phyloP scores from a whole-genome alignment of 1,140 invertebrate species.

The Arctopsyche grandis region DNA sequence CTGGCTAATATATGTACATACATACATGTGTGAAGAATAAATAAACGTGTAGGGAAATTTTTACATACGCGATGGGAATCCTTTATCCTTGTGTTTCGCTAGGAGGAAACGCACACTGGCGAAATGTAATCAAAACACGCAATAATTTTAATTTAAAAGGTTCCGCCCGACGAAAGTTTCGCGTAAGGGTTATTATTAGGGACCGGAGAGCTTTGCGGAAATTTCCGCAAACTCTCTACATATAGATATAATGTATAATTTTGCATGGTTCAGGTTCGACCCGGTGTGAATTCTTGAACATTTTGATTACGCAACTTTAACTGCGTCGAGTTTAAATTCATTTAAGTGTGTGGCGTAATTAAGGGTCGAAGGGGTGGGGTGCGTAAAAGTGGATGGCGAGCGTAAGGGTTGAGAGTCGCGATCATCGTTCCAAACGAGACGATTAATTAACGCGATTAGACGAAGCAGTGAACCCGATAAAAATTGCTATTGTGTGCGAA shows the following conservation, averaged over 20 bases:
- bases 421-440: constrained; percentile 14
- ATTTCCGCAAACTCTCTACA: neutral
- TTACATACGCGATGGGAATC: neutral
- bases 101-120: neutral
- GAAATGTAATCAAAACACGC: constrained; percentile 10
- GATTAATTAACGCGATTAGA: constrained; percentile 38
- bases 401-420: neutral
- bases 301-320: constrained; percentile 49
- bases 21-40: too few relatives aligned
- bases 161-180: constrained; percentile 7
- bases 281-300: constrained; percentile 23
- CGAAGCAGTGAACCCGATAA: constrained; percentile 8
- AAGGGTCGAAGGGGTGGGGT: neutral
- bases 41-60: too few relatives aligned
- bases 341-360: constrained; percentile 40
- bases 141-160: constrained; percentile 22
- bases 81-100: neutral
- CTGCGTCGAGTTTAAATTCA: constrained; percentile 41
- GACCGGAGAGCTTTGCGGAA: neutral
- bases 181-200: neutral
- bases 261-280: neutral
- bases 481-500: neutral
- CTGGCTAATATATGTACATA: too few relatives aligned
- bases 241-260: too few relatives aligned
- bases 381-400: neutral